These are phyloP conservation scores for Phocoena sinus DNA, from an alignment of 2,113 vertebrate species.

Conservation along the genomic window DNA sequence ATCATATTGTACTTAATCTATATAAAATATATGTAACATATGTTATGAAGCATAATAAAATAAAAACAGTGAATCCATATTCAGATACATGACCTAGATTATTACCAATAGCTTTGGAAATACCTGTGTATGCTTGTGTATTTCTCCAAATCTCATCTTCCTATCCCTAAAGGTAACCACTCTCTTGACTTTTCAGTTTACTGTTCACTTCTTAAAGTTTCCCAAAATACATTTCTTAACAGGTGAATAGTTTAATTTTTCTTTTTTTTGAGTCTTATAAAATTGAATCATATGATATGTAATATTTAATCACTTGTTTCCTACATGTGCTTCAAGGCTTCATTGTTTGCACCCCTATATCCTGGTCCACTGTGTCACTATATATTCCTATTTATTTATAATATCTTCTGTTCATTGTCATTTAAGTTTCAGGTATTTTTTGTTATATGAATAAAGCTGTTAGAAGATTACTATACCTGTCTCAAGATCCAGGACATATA, in stretches of 20 bases:
- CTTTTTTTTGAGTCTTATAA: background rate
- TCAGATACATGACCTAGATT: background rate
- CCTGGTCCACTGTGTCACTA: background rate
- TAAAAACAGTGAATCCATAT: background rate
- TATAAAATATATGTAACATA: background rate
- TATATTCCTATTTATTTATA: background rate
- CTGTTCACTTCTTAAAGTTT: background rate
- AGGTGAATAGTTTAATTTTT: background rate
- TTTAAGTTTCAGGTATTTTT: background rate
- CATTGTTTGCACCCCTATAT: background rate
- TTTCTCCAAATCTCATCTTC: background rate
- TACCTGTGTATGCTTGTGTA: background rate
- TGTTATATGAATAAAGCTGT: background rate
- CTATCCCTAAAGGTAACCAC: background rate
- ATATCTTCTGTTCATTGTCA: background rate
- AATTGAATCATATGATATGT: background rate
- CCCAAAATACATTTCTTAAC: background rate
- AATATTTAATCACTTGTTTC: background rate
- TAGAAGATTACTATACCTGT: background rate
- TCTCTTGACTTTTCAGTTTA: background rate
- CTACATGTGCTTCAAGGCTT: background rate
- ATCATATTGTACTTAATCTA: background rate
- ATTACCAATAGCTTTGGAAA: background rate
- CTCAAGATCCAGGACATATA: background rate
- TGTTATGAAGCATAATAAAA: background rate